A percentile compares a stretch with the other conserved stretches of the same genome.
Evolutionary conservation across 2,888 invertebrate species (phyloP).

Genomic region (Eupithecia inturbata): DNA sequence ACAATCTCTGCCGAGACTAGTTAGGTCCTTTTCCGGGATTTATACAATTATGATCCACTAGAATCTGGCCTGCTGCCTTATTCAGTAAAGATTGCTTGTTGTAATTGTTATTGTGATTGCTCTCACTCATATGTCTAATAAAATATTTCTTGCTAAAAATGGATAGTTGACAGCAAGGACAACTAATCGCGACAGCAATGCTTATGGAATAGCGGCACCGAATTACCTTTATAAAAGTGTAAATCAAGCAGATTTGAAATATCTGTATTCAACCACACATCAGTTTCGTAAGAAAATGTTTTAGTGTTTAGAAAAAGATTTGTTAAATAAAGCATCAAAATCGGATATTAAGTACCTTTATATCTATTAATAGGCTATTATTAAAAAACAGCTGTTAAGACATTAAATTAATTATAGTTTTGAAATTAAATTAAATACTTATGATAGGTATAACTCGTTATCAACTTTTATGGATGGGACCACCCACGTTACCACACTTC

Average conservation of each 20-base stretch:
- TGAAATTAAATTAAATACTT: background rate
- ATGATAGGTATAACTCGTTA: background rate
- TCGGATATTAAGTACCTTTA: background rate
- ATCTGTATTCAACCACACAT: background rate
- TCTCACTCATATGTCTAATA: background rate
- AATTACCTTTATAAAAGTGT: background rate
- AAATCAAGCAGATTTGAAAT: background rate
- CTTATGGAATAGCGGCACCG: background rate
- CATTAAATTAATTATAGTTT: background rate
- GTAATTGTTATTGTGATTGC: background rate
- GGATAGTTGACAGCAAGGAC: background rate
- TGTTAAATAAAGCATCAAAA: background rate
- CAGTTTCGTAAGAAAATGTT: background rate
- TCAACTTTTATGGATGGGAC: background rate
- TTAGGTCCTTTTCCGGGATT: slow-evolving; percentile 1
- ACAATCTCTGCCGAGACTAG: background rate
- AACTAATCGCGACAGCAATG: background rate
- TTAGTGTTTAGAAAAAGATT: background rate
- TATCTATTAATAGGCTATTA: background rate
- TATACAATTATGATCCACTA: slow-evolving; percentile 9
- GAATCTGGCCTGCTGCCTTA: background rate
- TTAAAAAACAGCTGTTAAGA: background rate
- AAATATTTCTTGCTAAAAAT: background rate
- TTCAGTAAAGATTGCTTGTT: background rate
- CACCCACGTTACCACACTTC: background rate